Evolutionary conservation across 2,888 invertebrate species (phyloP).

Genomic region (Cosmopolites sordidus): DNA sequence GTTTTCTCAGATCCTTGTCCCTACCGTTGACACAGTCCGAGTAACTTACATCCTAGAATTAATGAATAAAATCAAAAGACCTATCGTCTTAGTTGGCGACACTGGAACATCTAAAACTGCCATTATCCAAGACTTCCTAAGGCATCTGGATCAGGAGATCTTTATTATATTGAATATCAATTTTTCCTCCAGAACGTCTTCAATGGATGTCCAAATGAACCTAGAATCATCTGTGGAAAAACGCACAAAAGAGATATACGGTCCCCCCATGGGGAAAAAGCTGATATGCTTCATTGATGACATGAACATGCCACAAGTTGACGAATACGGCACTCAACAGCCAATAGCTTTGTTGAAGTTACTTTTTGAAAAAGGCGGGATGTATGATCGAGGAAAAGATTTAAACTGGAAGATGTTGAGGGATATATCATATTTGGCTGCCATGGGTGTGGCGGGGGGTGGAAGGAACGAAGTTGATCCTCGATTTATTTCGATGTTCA

Average conservation of each 20-base stretch:
- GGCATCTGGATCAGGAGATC: slow-evolving; percentile 62
- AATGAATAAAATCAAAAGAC: slow-evolving; percentile 71
- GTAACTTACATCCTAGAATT: slow-evolving; percentile 73
- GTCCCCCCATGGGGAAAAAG: slow-evolving; percentile 85
- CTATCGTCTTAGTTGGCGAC: slow-evolving; percentile 82
- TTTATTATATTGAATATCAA: slow-evolving; percentile 81
- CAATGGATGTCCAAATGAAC: slow-evolving; percentile 83
- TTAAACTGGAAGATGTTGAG: slow-evolving; percentile 84
- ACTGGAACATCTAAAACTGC: slow-evolving; percentile 93
- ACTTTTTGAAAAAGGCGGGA: slow-evolving; percentile 81
- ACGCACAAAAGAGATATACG: slow-evolving; percentile 83
- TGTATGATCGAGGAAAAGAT: slow-evolving; percentile 86
- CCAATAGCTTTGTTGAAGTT: slow-evolving; percentile 89
- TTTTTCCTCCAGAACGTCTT: slow-evolving; percentile 87
- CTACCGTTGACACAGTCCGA: slow-evolving; percentile 81
- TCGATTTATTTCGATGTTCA: slow-evolving; percentile 87
- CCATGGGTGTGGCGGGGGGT: slow-evolving; percentile 86
- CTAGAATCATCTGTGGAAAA: slow-evolving; percentile 86
- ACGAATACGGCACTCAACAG: slow-evolving; percentile 88
- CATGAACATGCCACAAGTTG: slow-evolving; percentile 90
- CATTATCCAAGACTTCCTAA: slow-evolving; percentile 76
- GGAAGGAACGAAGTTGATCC: slow-evolving; percentile 88
- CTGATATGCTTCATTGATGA: slow-evolving; percentile 89
- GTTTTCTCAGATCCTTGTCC: slow-evolving; percentile 83
- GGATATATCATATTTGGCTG: slow-evolving; percentile 76